Percentiles rank a stretch among this genome's conserved stretches.
Evolutionary conservation across 1,140 invertebrate genomes (phyloP).

Genomic region (Drosophila bifasciata): DNA sequence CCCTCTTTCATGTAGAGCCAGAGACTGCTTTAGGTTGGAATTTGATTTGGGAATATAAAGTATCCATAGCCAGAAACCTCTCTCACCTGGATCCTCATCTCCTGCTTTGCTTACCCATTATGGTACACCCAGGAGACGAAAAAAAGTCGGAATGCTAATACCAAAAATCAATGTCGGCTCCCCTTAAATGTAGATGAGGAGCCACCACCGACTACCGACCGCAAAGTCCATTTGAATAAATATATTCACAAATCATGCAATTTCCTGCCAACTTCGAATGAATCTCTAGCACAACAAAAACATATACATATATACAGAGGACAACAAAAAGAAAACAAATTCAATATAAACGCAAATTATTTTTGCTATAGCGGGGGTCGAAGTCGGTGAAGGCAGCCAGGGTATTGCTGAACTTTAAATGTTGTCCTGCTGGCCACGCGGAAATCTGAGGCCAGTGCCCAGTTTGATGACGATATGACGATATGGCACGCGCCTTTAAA

Average conservation of each 20-base stretch:
- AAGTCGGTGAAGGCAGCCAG: slow-evolving; percentile 15
- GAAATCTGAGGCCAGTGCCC: slow-evolving; percentile 45
- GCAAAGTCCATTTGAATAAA: slow-evolving; percentile 57
- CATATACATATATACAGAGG: background rate
- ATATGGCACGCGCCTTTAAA: slow-evolving; percentile 25
- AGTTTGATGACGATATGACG: slow-evolving; percentile 8
- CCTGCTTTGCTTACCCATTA: slow-evolving; percentile 18
- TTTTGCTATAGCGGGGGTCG: slow-evolving; percentile 40
- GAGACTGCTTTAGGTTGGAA: too few species aligned
- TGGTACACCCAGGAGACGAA: background rate
- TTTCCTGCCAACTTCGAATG: slow-evolving; percentile 22
- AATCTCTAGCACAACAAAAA: slow-evolving; percentile 22
- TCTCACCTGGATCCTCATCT: too few species aligned
- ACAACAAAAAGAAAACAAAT: slow-evolving; percentile 39
- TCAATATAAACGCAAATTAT: slow-evolving; percentile 78
- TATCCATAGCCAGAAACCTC: background rate
- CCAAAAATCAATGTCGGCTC: slow-evolving; percentile 54
- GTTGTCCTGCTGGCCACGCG: slow-evolving; percentile 36
- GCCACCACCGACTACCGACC: background rate
- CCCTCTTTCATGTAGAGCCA: background rate
- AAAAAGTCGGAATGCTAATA: slow-evolving; percentile 25
- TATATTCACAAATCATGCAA: slow-evolving; percentile 67
- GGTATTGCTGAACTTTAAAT: slow-evolving; percentile 17
- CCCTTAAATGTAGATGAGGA: slow-evolving; percentile 37
- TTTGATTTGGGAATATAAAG: too few species aligned